Conservation (phyloP, 2,113 vertebrate species). For the Peromyscus polionotus region DNA sequence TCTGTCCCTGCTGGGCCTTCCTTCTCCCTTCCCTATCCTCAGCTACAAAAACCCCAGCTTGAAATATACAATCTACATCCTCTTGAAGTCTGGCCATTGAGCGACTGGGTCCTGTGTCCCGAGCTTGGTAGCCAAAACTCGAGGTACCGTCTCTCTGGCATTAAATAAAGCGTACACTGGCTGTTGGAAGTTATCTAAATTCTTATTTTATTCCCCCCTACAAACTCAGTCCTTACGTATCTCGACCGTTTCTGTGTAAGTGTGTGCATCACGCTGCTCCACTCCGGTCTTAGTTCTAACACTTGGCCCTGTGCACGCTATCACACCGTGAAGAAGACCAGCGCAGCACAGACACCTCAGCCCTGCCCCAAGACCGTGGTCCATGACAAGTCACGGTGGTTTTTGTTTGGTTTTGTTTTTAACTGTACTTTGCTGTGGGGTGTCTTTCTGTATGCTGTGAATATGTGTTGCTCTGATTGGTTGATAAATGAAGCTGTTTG, state of each 20-base stretch:
- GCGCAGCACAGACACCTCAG: neutral
- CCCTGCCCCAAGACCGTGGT: too few species aligned
- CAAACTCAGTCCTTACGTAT: neutral
- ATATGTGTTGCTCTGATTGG: too few species aligned
- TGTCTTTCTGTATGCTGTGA: too few species aligned
- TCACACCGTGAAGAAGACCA: too few species aligned
- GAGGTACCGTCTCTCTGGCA: neutral
- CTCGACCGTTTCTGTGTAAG: neutral
- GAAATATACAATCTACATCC: neutral
- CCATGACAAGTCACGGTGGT: neutral
- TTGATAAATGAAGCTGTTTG: too few species aligned
- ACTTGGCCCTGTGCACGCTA: neutral
- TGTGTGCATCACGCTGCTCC: neutral
- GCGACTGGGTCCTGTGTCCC: neutral
- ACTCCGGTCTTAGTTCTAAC: neutral
- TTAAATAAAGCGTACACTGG: neutral
- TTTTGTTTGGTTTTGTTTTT: neutral
- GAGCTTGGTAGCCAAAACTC: neutral
- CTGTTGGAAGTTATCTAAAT: neutral
- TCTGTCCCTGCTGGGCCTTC: neutral
- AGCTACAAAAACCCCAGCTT: neutral
- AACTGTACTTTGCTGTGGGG: neutral
- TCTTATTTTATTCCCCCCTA: neutral
- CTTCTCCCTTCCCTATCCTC: neutral
- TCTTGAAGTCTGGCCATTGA: neutral